Percentiles rank a stretch among this genome's conserved stretches.
phyloP scores from a whole-genome alignment of 2,888 invertebrate species.

The Unio pictorum region DNA sequence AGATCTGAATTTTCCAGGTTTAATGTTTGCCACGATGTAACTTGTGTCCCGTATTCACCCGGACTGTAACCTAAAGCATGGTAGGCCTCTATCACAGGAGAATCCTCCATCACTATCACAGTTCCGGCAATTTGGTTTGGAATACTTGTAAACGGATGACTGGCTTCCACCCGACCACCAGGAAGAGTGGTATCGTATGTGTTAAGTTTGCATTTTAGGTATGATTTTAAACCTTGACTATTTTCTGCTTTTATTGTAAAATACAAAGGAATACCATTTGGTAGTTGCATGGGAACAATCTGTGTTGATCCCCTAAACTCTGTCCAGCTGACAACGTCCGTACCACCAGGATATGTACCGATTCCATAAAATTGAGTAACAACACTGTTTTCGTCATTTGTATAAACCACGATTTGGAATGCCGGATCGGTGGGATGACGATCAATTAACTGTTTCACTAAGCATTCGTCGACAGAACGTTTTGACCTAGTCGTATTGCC shows the following conservation, averaged over 20 bases:
- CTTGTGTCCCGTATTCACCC: conserved; percentile 41
- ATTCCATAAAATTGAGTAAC: conserved; percentile 43
- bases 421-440: conserved; percentile 37
- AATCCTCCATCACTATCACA: conserved; percentile 54
- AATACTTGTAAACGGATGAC: conserved; percentile 49
- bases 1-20: conserved; percentile 21
- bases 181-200: conserved; percentile 57
- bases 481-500: conserved; percentile 8
- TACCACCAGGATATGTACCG: conserved; percentile 42
- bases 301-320: conserved; percentile 41
- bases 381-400: conserved; percentile 41
- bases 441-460: conserved; percentile 37
- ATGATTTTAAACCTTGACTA: conserved; percentile 42
- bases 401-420: conserved; percentile 39
- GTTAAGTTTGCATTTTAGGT: conserved; percentile 37
- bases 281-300: conserved; percentile 32
- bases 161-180: conserved; percentile 51
- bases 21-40: conserved; percentile 35
- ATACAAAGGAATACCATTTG: conserved; percentile 48
- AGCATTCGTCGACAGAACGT: conserved; percentile 26
- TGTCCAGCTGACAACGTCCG: conserved; percentile 40
- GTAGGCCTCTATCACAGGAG: conserved; percentile 27
- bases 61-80: conserved; percentile 46
- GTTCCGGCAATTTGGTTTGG: conserved; percentile 39
- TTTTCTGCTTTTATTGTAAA: conserved; percentile 54